Evolutionary conservation across 2,113 vertebrate genomes (phyloP).

Genomic region (Neodon shergylaensis): DNA sequence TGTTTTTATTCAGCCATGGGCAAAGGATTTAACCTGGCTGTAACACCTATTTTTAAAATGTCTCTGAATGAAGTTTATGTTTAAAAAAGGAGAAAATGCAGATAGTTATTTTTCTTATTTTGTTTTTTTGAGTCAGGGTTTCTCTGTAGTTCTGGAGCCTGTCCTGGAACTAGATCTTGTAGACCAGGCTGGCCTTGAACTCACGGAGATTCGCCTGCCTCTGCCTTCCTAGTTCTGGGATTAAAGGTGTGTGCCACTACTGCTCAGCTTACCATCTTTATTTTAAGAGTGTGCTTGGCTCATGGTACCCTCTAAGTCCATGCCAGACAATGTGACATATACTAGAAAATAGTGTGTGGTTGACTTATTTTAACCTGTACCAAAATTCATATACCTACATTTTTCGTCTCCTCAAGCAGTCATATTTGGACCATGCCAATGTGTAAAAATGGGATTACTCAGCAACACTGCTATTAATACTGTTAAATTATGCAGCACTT

Average conservation of each 20-base stretch:
- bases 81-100: neutral
- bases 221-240: too few species aligned
- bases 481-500: slow-evolving; percentile 1
- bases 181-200: too few species aligned
- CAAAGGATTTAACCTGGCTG: neutral
- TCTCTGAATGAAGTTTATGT: neutral
- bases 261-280: slow-evolving; percentile 6
- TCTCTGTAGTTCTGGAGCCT: too few species aligned
- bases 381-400: neutral
- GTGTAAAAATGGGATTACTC: neutral
- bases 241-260: too few species aligned
- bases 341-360: neutral
- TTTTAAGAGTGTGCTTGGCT: slow-evolving; percentile 16
- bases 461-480: neutral
- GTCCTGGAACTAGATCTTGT: too few species aligned
- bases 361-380: slow-evolving; percentile 18
- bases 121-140: too few species aligned
- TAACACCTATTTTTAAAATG: slow-evolving; percentile 9
- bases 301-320: neutral
- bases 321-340: neutral
- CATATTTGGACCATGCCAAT: neutral
- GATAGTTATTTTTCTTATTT: slow-evolving; percentile 20
- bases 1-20: neutral
- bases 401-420: neutral
- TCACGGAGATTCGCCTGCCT: too few species aligned